Evolutionary conservation across 2,113 vertebrate species (phyloP).

Genomic region (Saccopteryx bilineata): DNA sequence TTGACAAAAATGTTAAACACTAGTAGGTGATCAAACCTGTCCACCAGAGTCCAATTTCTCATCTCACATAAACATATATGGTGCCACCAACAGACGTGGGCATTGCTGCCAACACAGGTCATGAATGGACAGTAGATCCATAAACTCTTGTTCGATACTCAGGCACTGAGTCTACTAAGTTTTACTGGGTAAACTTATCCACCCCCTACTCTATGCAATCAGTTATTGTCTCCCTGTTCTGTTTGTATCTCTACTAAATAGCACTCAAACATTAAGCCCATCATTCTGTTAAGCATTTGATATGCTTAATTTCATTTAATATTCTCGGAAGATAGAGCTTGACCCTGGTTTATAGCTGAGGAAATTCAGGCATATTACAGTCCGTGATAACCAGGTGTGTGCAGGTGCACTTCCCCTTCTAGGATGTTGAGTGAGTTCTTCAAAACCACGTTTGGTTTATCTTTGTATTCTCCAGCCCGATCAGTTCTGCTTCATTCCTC

Average conservation of each 20-base stretch:
- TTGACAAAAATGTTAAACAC: constrained; percentile 18
- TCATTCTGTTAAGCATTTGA: neutral
- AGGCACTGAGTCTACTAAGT: neutral
- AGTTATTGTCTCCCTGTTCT: neutral
- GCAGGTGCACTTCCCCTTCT: neutral
- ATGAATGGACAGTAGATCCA: neutral
- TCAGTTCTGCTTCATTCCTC: neutral
- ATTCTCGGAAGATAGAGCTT: neutral
- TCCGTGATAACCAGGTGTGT: rapidly evolving
- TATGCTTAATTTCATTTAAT: neutral
- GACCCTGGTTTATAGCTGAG: neutral
- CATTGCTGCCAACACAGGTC: neutral
- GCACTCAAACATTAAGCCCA: neutral
- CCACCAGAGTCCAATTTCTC: neutral
- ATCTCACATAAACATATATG: neutral
- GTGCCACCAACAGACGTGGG: rapidly evolving
- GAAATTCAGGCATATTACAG: neutral
- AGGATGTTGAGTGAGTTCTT: neutral
- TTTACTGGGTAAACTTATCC: neutral
- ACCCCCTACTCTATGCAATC: neutral
- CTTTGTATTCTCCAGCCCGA: neutral
- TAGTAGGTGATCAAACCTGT: neutral
- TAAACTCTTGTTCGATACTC: neutral
- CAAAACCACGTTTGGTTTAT: neutral
- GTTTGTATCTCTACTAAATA: neutral